Evolutionary conservation across 2,113 vertebrate genomes (phyloP).

Genomic region (Miniopterus natalensis): DNA sequence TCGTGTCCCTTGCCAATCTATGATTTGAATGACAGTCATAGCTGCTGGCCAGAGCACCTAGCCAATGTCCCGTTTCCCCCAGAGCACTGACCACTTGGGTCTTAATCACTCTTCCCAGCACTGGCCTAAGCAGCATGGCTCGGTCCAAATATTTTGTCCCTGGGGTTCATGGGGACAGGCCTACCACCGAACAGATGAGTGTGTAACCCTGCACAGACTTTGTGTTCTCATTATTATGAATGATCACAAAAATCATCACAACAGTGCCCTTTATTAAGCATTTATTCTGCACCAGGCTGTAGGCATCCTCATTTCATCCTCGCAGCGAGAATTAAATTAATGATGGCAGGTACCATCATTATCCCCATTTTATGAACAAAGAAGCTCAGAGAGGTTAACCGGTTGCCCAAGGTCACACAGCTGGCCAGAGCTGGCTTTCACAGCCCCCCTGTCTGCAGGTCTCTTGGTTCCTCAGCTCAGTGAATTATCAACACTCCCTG

Average conservation of each 20-base stretch:
- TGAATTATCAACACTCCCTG: background rate
- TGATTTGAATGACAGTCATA: background rate
- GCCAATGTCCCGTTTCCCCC: background rate
- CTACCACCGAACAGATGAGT: rapidly evolving
- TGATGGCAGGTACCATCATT: background rate
- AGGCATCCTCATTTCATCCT: background rate
- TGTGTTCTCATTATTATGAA: rapidly evolving
- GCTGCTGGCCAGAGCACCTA: background rate
- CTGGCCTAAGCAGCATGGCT: background rate
- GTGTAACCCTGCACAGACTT: background rate
- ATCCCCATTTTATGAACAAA: background rate
- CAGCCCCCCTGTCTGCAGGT: background rate
- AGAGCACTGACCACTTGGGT: background rate
- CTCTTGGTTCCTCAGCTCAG: background rate
- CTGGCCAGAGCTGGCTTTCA: background rate
- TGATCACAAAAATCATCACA: rapidly evolving
- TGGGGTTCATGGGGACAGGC: background rate
- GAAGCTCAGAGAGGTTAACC: background rate
- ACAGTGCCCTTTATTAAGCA: rapidly evolving
- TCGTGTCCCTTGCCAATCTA: background rate
- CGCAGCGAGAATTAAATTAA: background rate
- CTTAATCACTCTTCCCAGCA: background rate
- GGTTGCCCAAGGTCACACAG: background rate
- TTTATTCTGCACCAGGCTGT: background rate
- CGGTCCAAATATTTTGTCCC: background rate